Percentiles rank a stretch among this genome's conserved stretches.
phyloP scores from a whole-genome alignment of 1,140 invertebrate species.

The Mactra quadrangularis region DNA sequence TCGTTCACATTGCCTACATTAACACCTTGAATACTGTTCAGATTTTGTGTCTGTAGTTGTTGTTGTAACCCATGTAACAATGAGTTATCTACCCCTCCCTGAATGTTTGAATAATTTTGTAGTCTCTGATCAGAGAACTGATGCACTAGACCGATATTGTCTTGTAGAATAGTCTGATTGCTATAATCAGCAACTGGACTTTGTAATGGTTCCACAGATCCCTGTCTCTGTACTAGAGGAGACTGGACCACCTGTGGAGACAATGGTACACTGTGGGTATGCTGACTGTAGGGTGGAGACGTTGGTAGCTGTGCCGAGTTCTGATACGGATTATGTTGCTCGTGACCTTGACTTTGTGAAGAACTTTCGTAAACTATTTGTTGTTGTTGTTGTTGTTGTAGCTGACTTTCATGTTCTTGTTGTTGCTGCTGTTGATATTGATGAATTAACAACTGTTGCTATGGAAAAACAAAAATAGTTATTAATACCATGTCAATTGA shows the following conservation, averaged over 20 bases:
- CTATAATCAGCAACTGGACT: conserved; percentile 39
- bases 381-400: conserved; percentile 72
- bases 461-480: not conserved
- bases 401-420: conserved; percentile 71
- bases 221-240: conserved; percentile 61
- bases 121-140: conserved; percentile 31
- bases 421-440: conserved; percentile 62
- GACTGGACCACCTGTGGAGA: conserved; percentile 58
- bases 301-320: conserved; percentile 41
- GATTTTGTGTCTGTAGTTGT: conserved; percentile 42
- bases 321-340: conserved; percentile 1
- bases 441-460: conserved; percentile 46
- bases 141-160: conserved; percentile 43
- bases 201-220: conserved; percentile 61
- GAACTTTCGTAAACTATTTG: conserved; percentile 43
- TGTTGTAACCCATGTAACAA: conserved; percentile 31
- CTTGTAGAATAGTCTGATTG: conserved; percentile 41
- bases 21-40: conserved; percentile 29
- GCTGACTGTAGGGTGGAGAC: conserved; percentile 27
- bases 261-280: conserved; percentile 43
- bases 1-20: conserved; percentile 47
- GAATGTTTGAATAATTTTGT: conserved; percentile 19
- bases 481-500: too few species aligned
- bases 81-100: not conserved
- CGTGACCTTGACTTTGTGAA: conserved; percentile 3